Conservation (phyloP, 2,888 invertebrate genomes). For the Parnassius apollo region DNA sequence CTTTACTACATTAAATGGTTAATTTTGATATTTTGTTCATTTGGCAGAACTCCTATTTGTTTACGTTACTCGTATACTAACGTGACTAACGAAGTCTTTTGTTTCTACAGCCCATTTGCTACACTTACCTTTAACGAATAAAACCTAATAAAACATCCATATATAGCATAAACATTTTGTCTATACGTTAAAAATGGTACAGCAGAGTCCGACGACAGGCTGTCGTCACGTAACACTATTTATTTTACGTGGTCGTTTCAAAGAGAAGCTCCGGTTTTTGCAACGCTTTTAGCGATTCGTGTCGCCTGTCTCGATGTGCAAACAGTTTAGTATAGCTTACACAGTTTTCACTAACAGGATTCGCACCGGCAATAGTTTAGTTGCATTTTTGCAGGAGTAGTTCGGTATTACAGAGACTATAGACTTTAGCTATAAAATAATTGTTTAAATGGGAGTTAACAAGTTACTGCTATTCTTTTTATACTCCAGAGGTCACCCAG, state of each 20-base stretch:
- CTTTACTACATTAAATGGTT: too few species aligned
- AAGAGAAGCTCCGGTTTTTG: slow-evolving; percentile 43
- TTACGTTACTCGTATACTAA: too few species aligned
- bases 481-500: too few species aligned
- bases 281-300: slow-evolving; percentile 57
- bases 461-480: too few species aligned
- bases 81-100: too few species aligned
- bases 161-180: neutral
- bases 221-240: slow-evolving; percentile 67
- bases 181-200: neutral
- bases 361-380: slow-evolving; percentile 16
- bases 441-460: too few species aligned
- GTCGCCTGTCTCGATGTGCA: slow-evolving; percentile 50
- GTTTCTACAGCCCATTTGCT: neutral
- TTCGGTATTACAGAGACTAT: neutral
- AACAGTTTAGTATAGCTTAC: slow-evolving; percentile 67
- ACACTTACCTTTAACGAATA: neutral
- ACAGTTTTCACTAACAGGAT: slow-evolving; percentile 41
- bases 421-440: too few species aligned
- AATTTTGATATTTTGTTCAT: too few species aligned
- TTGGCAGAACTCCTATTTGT: too few species aligned
- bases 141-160: slow-evolving; percentile 27
- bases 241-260: slow-evolving; percentile 64
- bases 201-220: slow-evolving; percentile 47
- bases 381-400: slow-evolving; percentile 21